phyloP scores from a whole-genome alignment of 2,113 vertebrate genomes.

The Cariama cristata region DNA sequence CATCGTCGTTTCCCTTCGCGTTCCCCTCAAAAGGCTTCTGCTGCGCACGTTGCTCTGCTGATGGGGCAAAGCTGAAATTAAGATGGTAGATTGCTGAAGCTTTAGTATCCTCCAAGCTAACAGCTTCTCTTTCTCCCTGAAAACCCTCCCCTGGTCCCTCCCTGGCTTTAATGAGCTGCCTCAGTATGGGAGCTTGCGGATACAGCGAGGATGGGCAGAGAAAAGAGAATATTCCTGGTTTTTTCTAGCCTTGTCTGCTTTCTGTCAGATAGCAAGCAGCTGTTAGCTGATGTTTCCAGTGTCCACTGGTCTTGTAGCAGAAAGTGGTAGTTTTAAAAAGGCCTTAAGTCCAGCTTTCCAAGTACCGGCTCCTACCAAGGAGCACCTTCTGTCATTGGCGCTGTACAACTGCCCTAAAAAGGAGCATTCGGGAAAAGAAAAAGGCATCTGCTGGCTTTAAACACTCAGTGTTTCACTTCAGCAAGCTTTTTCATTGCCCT shows the following conservation, averaged over 20 bases:
- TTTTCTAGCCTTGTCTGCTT: background rate
- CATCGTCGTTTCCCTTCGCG: fast-evolving
- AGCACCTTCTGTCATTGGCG: background rate
- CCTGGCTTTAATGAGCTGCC: background rate
- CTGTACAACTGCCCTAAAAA: background rate
- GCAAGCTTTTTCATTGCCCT: background rate
- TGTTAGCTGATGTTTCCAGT: background rate
- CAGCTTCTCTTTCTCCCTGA: background rate
- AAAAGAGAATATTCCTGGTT: background rate
- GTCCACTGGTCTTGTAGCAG: background rate
- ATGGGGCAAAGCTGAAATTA: background rate
- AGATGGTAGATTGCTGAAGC: background rate
- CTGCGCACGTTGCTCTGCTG: background rate
- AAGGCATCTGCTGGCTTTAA: conserved; percentile 11
- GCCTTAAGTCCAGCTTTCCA: background rate
- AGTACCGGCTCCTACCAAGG: background rate
- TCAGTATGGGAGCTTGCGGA: background rate
- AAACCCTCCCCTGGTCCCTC: background rate
- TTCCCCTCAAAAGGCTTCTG: background rate
- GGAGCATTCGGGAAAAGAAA: background rate
- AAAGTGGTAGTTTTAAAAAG: background rate
- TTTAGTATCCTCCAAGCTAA: background rate
- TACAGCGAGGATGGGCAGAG: fast-evolving
- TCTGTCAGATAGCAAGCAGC: background rate
- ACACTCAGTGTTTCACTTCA: background rate